A percentile compares a stretch with the other conserved stretches of the same genome.
These are phyloP conservation scores for Pelodytes ibericus DNA, from an alignment of 2,797 vertebrate genomes.

Conservation along the genomic window DNA sequence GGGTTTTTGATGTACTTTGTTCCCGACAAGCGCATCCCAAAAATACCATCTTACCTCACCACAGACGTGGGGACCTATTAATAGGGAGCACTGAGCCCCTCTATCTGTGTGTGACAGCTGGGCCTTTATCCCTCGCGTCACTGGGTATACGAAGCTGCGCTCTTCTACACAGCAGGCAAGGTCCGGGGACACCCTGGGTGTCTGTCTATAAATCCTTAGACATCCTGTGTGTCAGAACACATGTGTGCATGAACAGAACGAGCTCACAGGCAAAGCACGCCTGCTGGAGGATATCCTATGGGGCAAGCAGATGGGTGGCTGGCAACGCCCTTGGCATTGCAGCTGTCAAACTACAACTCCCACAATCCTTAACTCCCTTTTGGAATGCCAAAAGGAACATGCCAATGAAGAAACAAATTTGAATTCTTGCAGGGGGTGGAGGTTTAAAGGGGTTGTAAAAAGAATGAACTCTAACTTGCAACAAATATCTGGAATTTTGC, in stretches of 20 bases:
- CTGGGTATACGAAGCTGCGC: constrained; percentile 23
- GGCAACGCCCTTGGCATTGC: background rate
- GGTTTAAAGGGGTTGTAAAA: no score
- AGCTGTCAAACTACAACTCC: background rate
- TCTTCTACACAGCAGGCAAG: constrained; percentile 12
- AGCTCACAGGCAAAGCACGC: constrained; percentile 31
- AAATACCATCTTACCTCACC: constrained; percentile 52
- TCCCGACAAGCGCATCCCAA: constrained; percentile 49
- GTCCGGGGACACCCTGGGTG: constrained; percentile 47
- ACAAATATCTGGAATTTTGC: no score
- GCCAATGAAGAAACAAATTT: no score
- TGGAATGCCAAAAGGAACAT: no score
- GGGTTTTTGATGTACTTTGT: constrained; percentile 48
- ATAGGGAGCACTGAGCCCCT: constrained; percentile 56
- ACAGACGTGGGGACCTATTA: constrained; percentile 52
- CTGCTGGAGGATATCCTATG: constrained; percentile 10
- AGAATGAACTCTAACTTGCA: no score
- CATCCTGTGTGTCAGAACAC: constrained; percentile 45
- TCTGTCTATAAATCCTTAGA: constrained; percentile 32
- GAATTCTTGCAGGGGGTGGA: no score
- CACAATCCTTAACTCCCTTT: background rate
- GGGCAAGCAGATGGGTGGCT: background rate
- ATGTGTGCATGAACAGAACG: constrained; percentile 43
- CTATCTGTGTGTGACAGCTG: constrained; percentile 55
- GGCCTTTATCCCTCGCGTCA: constrained; percentile 50